Conservation (phyloP, 1,140 invertebrate genomes). For the Platyscapa corneri region DNA sequence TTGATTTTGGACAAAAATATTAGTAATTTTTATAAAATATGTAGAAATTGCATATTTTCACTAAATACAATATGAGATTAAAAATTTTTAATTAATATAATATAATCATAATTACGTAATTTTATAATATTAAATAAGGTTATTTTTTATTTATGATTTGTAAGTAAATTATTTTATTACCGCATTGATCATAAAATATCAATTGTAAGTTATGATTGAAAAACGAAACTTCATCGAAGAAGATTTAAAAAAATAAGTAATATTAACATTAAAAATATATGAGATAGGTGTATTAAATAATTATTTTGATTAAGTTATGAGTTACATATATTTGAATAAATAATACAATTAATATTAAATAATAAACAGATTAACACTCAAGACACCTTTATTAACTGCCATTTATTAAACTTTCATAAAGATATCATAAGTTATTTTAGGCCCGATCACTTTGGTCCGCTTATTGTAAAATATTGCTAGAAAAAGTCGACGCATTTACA, state of each 20-base stretch:
- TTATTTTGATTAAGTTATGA: conserved; percentile 23
- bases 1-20: conserved; percentile 29
- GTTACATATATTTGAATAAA: conserved; percentile 52
- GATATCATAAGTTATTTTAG: conserved; percentile 49
- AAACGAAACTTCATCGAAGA: not conserved
- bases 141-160: conserved; percentile 15
- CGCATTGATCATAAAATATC: not conserved
- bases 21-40: conserved; percentile 44
- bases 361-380: conserved; percentile 42
- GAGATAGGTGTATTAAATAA: conserved; percentile 20
- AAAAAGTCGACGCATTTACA: conserved; percentile 51
- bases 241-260: conserved; percentile 2
- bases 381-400: conserved; percentile 40
- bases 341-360: conserved; percentile 50
- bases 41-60: conserved; percentile 38
- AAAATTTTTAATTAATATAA: conserved; percentile 21
- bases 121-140: not conserved
- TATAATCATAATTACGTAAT: conserved; percentile 9
- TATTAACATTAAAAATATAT: conserved; percentile 2
- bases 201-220: not conserved
- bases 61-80: conserved; percentile 4
- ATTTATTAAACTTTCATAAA: conserved; percentile 33
- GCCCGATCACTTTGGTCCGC: conserved; percentile 50
- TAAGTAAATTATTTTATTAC: conserved; percentile 18
- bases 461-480: conserved; percentile 45